Percentiles rank a stretch among this genome's conserved stretches.
Evolutionary conservation across 2,113 vertebrate genomes (phyloP).

Genomic region (Chunga burmeisteri): DNA sequence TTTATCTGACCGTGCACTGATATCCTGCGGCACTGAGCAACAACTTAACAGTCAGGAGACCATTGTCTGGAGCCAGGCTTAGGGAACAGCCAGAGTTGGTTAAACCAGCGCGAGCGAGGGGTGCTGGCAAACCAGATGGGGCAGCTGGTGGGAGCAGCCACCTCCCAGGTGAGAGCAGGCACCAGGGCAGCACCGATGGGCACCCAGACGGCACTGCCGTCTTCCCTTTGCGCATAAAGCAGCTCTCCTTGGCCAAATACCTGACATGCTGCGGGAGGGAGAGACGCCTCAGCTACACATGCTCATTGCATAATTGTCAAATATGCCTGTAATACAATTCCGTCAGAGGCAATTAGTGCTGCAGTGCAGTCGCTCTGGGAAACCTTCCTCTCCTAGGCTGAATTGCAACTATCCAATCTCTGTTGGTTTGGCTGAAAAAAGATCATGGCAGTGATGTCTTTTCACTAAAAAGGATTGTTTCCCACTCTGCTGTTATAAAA

Average conservation of each 20-base stretch:
- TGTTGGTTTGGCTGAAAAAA: not conserved
- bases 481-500: not conserved
- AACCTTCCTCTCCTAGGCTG: not conserved
- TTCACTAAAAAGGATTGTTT: not conserved
- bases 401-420: not conserved
- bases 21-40: not conserved
- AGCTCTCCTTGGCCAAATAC: not conserved
- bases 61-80: not conserved
- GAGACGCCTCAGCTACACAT: not conserved
- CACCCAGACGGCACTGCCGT: not conserved
- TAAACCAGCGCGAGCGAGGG: rapidly evolving
- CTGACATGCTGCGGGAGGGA: not conserved
- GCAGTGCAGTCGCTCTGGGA: not conserved
- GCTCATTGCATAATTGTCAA: not conserved
- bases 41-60: not conserved
- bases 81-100: not conserved
- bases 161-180: not conserved
- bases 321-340: not conserved
- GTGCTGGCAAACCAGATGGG: rapidly evolving
- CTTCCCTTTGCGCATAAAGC: not conserved
- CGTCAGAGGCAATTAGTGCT: not conserved
- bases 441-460: not conserved
- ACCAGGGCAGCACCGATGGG: not conserved
- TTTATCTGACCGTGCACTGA: not conserved
- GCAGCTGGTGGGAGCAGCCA: not conserved